Conservation (phyloP, 2,113 vertebrate genomes). For the Saguinus midas region DNA sequence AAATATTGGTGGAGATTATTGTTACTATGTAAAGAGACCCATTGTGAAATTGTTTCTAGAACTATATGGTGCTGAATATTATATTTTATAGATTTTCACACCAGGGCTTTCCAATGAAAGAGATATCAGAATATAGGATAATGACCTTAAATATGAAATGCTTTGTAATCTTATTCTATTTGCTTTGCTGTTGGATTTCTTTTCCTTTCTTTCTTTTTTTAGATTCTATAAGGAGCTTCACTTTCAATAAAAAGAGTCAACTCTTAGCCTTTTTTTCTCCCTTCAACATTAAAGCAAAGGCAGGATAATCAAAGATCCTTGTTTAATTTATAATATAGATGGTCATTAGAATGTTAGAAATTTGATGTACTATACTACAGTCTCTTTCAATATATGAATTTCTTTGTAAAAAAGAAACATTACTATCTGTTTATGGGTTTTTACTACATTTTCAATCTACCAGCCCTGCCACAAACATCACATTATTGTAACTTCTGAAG, state of each 20-base stretch:
- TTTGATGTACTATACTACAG: neutral
- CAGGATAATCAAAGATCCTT: slow-evolving; percentile 17
- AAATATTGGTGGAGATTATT: neutral
- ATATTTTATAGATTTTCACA: neutral
- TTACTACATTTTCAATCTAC: slow-evolving; percentile 54
- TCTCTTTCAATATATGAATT: slow-evolving; percentile 51
- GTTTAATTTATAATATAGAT: slow-evolving; percentile 37
- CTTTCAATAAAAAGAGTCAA: slow-evolving; percentile 8
- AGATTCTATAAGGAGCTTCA: neutral
- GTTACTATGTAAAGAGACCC: neutral
- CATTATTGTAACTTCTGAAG: slow-evolving; percentile 48
- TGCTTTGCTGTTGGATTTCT: neutral
- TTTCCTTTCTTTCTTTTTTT: neutral
- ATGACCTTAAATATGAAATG: slow-evolving; percentile 6
- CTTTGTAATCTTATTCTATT: neutral
- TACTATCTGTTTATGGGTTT: slow-evolving; percentile 10
- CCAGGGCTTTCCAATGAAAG: neutral
- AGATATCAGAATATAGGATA: neutral
- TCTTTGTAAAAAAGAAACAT: slow-evolving; percentile 56
- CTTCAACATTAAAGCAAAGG: neutral
- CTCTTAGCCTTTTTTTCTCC: neutral
- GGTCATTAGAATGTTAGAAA: slow-evolving; percentile 38
- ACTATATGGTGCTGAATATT: neutral
- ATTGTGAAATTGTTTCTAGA: neutral
- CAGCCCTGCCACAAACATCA: slow-evolving; percentile 10